Base-by-base conservation (phyloP, 2,113 vertebrate genomes). In the Callospermophilus lateralis region DNA sequence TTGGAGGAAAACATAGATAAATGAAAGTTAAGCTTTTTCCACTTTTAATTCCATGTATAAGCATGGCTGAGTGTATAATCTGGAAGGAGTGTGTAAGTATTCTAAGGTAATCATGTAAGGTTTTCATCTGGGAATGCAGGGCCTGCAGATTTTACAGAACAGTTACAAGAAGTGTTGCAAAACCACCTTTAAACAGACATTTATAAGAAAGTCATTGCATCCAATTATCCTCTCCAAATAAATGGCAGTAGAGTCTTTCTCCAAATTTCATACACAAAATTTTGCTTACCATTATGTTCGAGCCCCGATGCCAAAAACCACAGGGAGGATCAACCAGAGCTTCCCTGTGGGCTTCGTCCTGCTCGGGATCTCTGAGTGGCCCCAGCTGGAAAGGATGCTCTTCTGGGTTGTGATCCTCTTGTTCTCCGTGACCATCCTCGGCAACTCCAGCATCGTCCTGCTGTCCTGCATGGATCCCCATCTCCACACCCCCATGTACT, bases 401-500 rank as follows among this genome's bases (percentile, higher is more conserved):
- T 92, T 95, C 67, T 93, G 93, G 58, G 13, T 92, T 39, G 67
- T 97, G 12, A 76, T 61, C 13, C 0, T 81, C 73, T 45, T 90
- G 6, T 96, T 96, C 22, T 19, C 13, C 72, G 61, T 96, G 84
- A 97, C 53, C 8, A 34, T 93, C 17, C 68, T 88, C 3, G 28
- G 76, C 37, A 96, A 97, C 48, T 15, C 42, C 7, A 90, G 37
- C 2, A 96, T 96, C 28, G 67, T 93, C 26, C 16, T 93, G 70
- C 83, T 97, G 0, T 81, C 81, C 12, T 58, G n/a, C 1, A 0
- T 61, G 79, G 81, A 86, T 37, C 32, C 74, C 53, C n/a, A 0
- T 4, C 81, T 95, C 32, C n/a, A 76, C 77, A 83, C 45, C 6
- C 58, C 90, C 80, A 78, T 84, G 93, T 90, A 84, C 61, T 90